Percentiles rank a stretch among this genome's conserved stretches.
Evolutionary conservation across 2,888 invertebrate species (phyloP).

Genomic region (Trachelus troglodyta): DNA sequence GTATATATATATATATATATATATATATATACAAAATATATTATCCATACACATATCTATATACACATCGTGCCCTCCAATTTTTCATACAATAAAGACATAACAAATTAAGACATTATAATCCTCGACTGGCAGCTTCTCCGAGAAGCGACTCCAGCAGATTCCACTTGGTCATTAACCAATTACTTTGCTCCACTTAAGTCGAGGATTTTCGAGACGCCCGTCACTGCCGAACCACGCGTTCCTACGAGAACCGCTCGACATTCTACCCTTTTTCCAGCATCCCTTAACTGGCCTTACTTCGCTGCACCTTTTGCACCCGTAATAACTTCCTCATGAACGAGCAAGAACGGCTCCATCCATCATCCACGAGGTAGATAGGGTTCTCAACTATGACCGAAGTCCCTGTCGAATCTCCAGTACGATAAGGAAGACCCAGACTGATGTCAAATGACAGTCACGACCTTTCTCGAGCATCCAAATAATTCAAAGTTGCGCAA

Average conservation of each 20-base stretch:
- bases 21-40: background rate
- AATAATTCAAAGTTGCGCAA: background rate
- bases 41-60: background rate
- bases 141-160: background rate
- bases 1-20: background rate
- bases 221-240: conserved; percentile 20
- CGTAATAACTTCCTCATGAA: conserved; percentile 54
- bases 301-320: conserved; percentile 33
- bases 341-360: conserved; percentile 52
- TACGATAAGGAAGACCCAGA: background rate
- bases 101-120: background rate
- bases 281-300: conserved; percentile 6
- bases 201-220: conserved; percentile 22
- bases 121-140: background rate
- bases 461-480: background rate
- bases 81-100: background rate
- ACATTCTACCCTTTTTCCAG: conserved; percentile 33
- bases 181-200: conserved; percentile 33
- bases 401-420: background rate
- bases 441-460: background rate
- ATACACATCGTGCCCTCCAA: background rate
- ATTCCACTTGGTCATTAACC: conserved; percentile 40
- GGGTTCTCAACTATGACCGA: conserved; percentile 15
- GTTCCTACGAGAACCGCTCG: conserved; percentile 28
- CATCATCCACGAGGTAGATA: conserved; percentile 42